A percentile compares a stretch with the other conserved stretches of the same genome.
Evolutionary conservation across 2,797 vertebrate genomes (phyloP).

Genomic region (Xenopus petersii): DNA sequence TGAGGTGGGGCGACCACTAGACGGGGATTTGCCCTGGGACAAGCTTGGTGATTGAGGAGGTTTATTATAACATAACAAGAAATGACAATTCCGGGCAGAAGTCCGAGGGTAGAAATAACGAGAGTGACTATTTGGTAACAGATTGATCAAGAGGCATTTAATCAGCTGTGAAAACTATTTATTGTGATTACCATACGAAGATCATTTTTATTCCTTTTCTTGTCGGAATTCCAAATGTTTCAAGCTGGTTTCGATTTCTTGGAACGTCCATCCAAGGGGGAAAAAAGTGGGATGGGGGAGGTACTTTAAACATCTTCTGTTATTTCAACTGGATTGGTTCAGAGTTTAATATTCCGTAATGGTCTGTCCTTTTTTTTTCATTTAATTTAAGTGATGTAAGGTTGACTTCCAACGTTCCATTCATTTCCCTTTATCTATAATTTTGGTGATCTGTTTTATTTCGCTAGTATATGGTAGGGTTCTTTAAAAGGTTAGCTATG

Average conservation of each 20-base stretch:
- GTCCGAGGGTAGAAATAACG: conserved; percentile 7
- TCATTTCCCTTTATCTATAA: too few species aligned
- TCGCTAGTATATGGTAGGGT: too few species aligned
- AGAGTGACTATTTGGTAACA: conserved; percentile 20
- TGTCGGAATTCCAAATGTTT: conserved; percentile 5
- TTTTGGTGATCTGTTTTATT: too few species aligned
- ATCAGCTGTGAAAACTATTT: conserved; percentile 35
- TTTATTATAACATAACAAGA: conserved; percentile 21
- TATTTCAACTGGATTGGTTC: too few species aligned
- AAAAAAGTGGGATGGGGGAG: too few species aligned
- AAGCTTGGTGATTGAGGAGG: conserved; percentile 1
- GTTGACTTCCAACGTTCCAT: too few species aligned
- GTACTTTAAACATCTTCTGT: too few species aligned
- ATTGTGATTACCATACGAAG: conserved; percentile 18
- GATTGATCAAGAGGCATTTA: conserved; percentile 39
- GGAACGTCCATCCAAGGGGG: neutral
- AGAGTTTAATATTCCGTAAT: too few species aligned
- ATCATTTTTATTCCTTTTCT: conserved; percentile 1
- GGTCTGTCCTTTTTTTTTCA: too few species aligned
- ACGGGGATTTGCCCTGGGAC: conserved; percentile 10
- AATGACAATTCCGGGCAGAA: conserved; percentile 23
- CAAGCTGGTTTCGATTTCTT: conserved; percentile 4
- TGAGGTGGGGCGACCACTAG: too few species aligned
- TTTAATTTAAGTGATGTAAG: too few species aligned
- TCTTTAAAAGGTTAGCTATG: too few species aligned